Evolutionary conservation across 2,113 vertebrate genomes (phyloP).

Genomic region (Caranx ignobilis): DNA sequence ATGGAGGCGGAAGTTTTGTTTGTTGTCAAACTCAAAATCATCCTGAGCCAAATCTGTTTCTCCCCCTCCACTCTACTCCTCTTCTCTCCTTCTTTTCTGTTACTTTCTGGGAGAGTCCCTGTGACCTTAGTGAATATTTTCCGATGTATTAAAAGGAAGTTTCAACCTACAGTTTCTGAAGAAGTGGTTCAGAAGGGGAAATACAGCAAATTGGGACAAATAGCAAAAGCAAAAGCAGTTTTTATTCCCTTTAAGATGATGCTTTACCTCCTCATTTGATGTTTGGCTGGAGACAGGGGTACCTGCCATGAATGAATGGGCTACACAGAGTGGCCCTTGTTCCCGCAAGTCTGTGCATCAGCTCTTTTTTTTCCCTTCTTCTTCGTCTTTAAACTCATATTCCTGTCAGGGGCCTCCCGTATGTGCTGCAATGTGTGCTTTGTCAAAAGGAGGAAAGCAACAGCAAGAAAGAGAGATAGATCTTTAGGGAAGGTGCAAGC

Average conservation of each 20-base stretch:
- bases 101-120: slow-evolving; percentile 31
- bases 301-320: slow-evolving; percentile 58
- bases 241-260: slow-evolving; percentile 29
- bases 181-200: slow-evolving; percentile 8
- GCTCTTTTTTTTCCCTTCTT: slow-evolving; percentile 51
- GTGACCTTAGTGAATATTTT: slow-evolving; percentile 55
- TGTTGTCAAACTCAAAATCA: slow-evolving; percentile 49
- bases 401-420: slow-evolving; percentile 76
- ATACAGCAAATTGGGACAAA: slow-evolving; percentile 38
- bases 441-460: slow-evolving; percentile 49
- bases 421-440: slow-evolving; percentile 70
- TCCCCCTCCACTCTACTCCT: slow-evolving; percentile 7
- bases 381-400: slow-evolving; percentile 59
- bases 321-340: slow-evolving; percentile 77
- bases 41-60: slow-evolving; percentile 40
- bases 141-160: slow-evolving; percentile 49
- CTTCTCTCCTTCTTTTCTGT: slow-evolving; percentile 16
- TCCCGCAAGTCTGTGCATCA: slow-evolving; percentile 70
- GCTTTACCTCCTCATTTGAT: slow-evolving; percentile 48
- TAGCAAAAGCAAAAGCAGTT: background rate
- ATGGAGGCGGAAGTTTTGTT: slow-evolving; percentile 40
- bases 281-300: slow-evolving; percentile 59
- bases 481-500: slow-evolving; percentile 56
- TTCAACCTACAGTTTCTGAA: slow-evolving; percentile 24
- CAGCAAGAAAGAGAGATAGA: slow-evolving; percentile 42